Evolutionary conservation across 2,888 invertebrate species (phyloP).

Genomic region (Melitaea athalia): DNA sequence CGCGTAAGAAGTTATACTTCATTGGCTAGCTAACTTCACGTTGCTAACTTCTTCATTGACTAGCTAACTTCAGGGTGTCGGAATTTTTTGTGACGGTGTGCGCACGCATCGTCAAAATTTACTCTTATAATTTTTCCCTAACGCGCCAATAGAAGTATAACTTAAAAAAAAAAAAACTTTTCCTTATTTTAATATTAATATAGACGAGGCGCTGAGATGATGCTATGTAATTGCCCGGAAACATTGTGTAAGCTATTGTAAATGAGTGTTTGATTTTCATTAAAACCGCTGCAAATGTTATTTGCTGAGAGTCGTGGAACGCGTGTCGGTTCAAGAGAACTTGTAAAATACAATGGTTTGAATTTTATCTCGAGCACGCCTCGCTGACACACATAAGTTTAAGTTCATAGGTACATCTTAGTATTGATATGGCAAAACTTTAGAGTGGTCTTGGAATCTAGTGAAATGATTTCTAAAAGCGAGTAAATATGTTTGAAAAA

Average conservation of each 20-base stretch:
- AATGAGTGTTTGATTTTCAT: conserved; percentile 12
- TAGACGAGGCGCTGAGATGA: background rate
- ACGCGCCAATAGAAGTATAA: too few relatives aligned
- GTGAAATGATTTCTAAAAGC: too few relatives aligned
- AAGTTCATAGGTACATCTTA: background rate
- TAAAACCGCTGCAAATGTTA: background rate
- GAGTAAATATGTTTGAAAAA: too few relatives aligned
- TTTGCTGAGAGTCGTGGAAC: background rate
- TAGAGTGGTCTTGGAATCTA: too few relatives aligned
- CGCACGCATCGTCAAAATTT: too few relatives aligned
- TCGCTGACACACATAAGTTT: background rate
- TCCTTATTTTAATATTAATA: background rate
- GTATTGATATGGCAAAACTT: background rate
- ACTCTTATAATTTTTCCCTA: too few relatives aligned
- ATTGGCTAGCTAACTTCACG: too few relatives aligned
- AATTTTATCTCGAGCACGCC: background rate
- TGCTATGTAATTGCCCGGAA: background rate
- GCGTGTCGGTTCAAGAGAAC: conserved; percentile 4
- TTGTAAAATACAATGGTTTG: conserved; percentile 4
- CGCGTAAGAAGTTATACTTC: too few relatives aligned
- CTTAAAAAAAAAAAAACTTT: background rate
- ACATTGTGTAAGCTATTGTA: background rate
- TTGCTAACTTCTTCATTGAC: too few relatives aligned
- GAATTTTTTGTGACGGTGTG: too few relatives aligned
- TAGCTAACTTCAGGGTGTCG: too few relatives aligned